Evolutionary conservation across 2,888 invertebrate species (phyloP).

Genomic region (Melikaiella ostensackeni): DNA sequence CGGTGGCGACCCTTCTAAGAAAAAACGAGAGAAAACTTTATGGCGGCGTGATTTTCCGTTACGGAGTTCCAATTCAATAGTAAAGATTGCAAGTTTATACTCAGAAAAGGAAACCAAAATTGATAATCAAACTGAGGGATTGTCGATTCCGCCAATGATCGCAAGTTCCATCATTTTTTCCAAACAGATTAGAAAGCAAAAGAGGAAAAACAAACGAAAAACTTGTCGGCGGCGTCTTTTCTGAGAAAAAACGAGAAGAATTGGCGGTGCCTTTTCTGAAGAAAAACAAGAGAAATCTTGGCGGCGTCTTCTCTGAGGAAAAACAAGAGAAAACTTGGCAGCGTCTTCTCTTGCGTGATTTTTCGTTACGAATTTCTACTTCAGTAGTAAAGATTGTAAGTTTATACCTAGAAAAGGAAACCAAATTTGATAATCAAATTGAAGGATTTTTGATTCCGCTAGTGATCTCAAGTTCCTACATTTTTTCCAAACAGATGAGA

Average conservation of each 20-base stretch:
- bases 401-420: neutral
- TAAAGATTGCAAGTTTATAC: neutral
- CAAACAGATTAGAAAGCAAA: neutral
- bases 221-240: neutral
- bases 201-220: neutral
- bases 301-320: too few relatives aligned
- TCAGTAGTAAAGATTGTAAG: too few relatives aligned
- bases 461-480: too few relatives aligned
- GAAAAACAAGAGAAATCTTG: too few relatives aligned
- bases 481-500: neutral
- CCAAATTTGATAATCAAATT: neutral
- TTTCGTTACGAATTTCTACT: neutral
- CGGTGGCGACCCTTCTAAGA: neutral
- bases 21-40: neutral
- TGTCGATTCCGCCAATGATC: too few relatives aligned
- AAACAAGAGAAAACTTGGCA: neutral
- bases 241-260: neutral
- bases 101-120: neutral
- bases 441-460: too few relatives aligned
- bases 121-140: too few relatives aligned
- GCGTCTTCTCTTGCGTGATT: neutral
- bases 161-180: too few relatives aligned
- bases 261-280: too few relatives aligned
- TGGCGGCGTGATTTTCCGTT: neutral
- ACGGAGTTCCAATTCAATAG: neutral